Evolutionary conservation across 2,113 vertebrate genomes (phyloP).

Genomic region (Petrocephalus zakoni): DNA sequence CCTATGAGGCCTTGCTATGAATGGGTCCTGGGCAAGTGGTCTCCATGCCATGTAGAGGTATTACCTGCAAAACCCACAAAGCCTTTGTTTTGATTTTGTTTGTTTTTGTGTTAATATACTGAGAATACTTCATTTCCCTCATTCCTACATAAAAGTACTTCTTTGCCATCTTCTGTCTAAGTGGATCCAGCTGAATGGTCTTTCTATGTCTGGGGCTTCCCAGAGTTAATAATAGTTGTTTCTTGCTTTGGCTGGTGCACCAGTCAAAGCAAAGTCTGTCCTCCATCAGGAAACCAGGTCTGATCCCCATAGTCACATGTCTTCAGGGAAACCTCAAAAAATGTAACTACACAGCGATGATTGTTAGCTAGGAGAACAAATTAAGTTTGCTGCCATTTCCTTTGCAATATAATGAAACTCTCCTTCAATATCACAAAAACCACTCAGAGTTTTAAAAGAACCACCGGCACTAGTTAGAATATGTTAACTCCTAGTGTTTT

Average conservation of each 20-base stretch:
- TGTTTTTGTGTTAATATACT: background rate
- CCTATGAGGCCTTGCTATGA: conserved; percentile 80
- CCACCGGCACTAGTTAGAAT: background rate
- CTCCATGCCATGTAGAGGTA: conserved; percentile 80
- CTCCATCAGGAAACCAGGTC: too few species aligned
- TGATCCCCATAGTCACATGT: too few species aligned
- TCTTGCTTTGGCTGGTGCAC: too few species aligned
- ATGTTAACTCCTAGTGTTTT: background rate
- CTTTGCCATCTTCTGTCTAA: too few species aligned
- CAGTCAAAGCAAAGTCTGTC: too few species aligned
- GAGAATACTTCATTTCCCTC: background rate
- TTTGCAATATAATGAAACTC: background rate
- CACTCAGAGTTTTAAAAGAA: background rate
- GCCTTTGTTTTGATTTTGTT: background rate
- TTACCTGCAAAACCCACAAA: background rate
- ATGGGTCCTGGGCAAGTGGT: conserved; percentile 84
- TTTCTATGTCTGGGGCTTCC: too few species aligned
- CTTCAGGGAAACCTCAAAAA: too few species aligned
- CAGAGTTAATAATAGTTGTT: too few species aligned
- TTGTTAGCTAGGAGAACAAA: too few species aligned
- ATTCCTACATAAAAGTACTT: too few species aligned
- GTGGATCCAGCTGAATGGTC: too few species aligned
- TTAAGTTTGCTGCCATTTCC: background rate
- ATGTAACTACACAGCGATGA: too few species aligned
- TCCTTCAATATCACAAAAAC: background rate